These are phyloP conservation scores for Paedocypris sp. DNA, from an alignment of 2,113 vertebrate genomes.

Conservation along the genomic window DNA sequence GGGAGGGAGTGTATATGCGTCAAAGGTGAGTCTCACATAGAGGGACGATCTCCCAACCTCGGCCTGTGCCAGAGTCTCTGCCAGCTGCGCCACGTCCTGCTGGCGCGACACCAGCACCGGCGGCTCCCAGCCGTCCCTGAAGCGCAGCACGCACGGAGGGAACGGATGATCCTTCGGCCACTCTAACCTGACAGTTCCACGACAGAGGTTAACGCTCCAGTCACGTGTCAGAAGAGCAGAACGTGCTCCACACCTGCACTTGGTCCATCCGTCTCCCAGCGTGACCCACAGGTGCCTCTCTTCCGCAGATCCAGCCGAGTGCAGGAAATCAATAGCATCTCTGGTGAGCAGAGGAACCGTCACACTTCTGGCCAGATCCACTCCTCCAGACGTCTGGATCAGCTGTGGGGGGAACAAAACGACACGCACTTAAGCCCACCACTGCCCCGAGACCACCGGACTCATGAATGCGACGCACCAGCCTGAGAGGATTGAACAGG, in stretches of 20 bases:
- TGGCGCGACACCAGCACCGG: conserved; percentile 65
- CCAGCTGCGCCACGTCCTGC: conserved; percentile 66
- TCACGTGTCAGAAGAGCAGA: too few species aligned
- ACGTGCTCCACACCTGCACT: too few species aligned
- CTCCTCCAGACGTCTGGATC: conserved; percentile 79
- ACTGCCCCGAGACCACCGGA: neutral
- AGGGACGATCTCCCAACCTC: conserved; percentile 61
- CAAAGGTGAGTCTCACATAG: conserved; percentile 19
- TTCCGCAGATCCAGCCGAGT: conserved; percentile 61
- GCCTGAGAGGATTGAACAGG: conserved; percentile 82
- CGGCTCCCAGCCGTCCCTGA: conserved; percentile 88
- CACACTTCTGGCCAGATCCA: conserved; percentile 74
- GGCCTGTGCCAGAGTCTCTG: conserved; percentile 56
- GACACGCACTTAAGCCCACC: neutral
- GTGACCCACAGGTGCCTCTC: conserved; percentile 84
- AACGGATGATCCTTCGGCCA: conserved; percentile 91
- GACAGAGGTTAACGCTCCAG: neutral
- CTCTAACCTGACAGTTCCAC: conserved; percentile 62
- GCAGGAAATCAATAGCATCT: conserved; percentile 82
- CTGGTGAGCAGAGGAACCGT: conserved; percentile 79
- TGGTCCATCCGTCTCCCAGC: conserved; percentile 82
- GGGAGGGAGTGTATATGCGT: too few species aligned
- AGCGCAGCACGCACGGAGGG: conserved; percentile 68
- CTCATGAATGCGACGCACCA: conserved; percentile 56
- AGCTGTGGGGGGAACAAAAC: conserved; percentile 56